These are phyloP conservation scores for Trachymyrmex cornetzi DNA, from an alignment of 1,140 invertebrate species.

Conservation along the genomic window DNA sequence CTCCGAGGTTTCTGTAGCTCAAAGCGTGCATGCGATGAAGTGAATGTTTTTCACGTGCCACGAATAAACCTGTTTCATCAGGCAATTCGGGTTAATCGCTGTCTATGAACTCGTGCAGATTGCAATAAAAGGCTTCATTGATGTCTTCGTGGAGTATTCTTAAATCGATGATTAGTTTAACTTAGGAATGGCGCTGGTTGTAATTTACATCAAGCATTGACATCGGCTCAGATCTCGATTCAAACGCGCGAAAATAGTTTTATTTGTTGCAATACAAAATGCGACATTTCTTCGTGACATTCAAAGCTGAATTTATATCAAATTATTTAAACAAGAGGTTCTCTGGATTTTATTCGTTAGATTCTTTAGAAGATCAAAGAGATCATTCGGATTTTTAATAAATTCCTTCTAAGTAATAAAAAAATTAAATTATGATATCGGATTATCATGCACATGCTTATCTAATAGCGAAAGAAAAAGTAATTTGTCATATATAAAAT, in stretches of 20 bases:
- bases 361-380: not conserved
- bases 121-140: not conserved
- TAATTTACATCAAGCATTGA: constrained; percentile 16
- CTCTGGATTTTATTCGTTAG: not conserved
- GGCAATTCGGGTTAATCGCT: not conserved
- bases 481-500: constrained; percentile 20
- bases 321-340: not conserved
- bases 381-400: not conserved
- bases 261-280: not conserved
- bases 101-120: constrained; percentile 25
- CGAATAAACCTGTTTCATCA: constrained; percentile 11
- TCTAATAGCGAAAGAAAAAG: not conserved
- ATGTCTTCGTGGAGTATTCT: not conserved
- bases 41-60: constrained; percentile 22
- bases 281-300: not conserved
- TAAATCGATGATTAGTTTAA: constrained; percentile 28
- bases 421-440: constrained; percentile 16
- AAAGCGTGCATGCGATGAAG: constrained; percentile 50
- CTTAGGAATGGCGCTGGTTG: constrained; percentile 3
- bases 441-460: constrained; percentile 37
- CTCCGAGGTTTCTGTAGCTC: constrained; percentile 9
- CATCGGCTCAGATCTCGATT: not conserved
- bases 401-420: not conserved
- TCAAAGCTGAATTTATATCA: not conserved
- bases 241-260: constrained; percentile 3